A percentile compares a stretch with the other conserved stretches of the same genome.
Evolutionary conservation across 2,113 vertebrate species (phyloP).

Genomic region (Stomatorhinus ivindoensis): DNA sequence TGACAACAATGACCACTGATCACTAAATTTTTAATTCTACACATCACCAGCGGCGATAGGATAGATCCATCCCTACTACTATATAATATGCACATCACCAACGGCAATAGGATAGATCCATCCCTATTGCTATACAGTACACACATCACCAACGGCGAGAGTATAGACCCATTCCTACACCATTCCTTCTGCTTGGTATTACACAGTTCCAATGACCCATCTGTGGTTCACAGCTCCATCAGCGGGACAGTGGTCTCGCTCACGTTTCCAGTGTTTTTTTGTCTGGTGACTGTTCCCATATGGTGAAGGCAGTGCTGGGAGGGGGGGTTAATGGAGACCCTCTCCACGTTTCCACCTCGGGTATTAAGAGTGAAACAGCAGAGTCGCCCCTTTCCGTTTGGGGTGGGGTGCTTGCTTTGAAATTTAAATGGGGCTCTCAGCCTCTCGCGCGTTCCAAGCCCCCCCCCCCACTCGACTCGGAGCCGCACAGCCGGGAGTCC

Average conservation of each 20-base stretch:
- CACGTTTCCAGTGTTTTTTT: background rate
- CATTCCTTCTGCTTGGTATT: background rate
- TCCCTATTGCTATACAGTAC: background rate
- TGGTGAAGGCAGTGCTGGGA: background rate
- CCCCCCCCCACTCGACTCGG: constrained; percentile 52
- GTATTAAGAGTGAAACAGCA: constrained; percentile 32
- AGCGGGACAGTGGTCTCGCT: background rate
- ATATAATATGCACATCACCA: background rate
- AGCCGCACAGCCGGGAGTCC: constrained; percentile 57
- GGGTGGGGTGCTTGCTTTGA: constrained; percentile 40
- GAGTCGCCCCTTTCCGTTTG: constrained; percentile 20
- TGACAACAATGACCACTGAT: no score
- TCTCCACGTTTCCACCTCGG: background rate
- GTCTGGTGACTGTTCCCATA: background rate
- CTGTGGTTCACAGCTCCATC: background rate
- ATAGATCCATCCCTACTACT: background rate
- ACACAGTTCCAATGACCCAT: background rate
- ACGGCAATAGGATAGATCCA: background rate
- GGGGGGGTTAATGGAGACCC: background rate
- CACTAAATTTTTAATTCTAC: no score
- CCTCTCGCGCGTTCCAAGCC: constrained; percentile 55
- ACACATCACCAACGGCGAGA: background rate
- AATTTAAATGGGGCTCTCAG: constrained; percentile 67
- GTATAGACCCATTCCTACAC: background rate
- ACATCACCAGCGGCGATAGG: background rate